Conservation (phyloP, 2,888 invertebrate species). For the Acanthosoma haemorrhoidale region DNA sequence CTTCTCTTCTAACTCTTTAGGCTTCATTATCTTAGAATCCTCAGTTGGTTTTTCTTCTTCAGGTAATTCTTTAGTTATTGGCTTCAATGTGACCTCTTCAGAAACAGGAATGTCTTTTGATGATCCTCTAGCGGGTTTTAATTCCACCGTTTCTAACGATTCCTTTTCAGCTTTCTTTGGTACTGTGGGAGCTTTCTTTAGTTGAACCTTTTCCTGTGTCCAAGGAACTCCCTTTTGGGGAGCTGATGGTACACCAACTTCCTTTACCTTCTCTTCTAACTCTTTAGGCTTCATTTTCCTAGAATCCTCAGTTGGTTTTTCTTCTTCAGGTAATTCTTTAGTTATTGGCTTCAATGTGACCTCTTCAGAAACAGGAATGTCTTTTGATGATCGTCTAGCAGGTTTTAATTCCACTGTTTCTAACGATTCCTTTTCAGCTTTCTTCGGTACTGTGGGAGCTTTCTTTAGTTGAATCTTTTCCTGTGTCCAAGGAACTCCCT, state of each 20-base stretch:
- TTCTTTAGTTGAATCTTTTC: constrained; percentile 45
- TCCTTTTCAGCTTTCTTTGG: constrained; percentile 28
- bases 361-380: not conserved
- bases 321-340: not conserved
- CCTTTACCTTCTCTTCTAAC: not conserved
- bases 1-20: no score
- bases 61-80: not conserved
- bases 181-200: constrained; percentile 43
- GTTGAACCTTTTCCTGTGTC: constrained; percentile 36
- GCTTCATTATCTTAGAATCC: not conserved
- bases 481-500: constrained; percentile 45
- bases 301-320: not conserved
- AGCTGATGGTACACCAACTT: not conserved
- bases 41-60: not conserved
- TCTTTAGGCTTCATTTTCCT: constrained; percentile 4
- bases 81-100: not conserved
- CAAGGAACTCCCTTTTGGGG: not conserved
- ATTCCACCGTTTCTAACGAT: constrained; percentile 41
- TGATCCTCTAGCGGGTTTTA: constrained; percentile 35
- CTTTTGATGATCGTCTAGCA: constrained; percentile 9
- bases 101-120: constrained; percentile 14
- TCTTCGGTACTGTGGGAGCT: constrained; percentile 39
- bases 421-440: constrained; percentile 24
- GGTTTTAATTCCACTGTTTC: constrained; percentile 42
- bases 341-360: not conserved